A percentile compares a stretch with the other conserved stretches of the same genome.
Conservation (phyloP, 2,113 vertebrate genomes). For the Engystomops pustulosus region DNA sequence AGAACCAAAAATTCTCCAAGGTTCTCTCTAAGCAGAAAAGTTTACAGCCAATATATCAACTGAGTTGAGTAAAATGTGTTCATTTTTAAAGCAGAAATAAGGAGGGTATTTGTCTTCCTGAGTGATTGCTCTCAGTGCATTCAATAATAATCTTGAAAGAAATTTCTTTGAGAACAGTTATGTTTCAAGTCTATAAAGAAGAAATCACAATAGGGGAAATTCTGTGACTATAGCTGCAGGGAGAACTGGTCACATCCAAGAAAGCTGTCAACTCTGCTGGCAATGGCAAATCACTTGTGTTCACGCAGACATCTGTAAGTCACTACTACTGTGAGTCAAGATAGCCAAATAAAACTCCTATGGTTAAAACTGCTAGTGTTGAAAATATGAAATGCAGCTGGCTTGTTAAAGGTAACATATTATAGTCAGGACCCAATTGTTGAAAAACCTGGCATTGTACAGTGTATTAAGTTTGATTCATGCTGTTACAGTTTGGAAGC, state of each 20-base stretch:
- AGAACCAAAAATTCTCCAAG: neutral
- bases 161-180: conserved; percentile 42
- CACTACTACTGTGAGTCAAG: conserved; percentile 52
- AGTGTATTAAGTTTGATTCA: conserved; percentile 30
- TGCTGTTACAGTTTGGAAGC: conserved; percentile 38
- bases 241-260: conserved; percentile 53
- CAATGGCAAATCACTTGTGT: conserved; percentile 54
- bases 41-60: conserved; percentile 22
- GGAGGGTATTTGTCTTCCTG: conserved; percentile 21
- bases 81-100: conserved; percentile 26
- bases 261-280: conserved; percentile 53
- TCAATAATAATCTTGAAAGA: conserved; percentile 34
- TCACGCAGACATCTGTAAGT: conserved; percentile 51
- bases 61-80: conserved; percentile 12
- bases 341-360: conserved; percentile 56
- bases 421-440: conserved; percentile 15
- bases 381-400: conserved; percentile 46
- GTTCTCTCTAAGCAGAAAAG: conserved; percentile 10
- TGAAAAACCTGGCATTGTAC: conserved; percentile 14
- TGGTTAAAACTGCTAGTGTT: conserved; percentile 53
- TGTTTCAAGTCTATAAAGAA: conserved; percentile 46
- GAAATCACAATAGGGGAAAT: conserved; percentile 34
- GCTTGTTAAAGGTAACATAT: conserved; percentile 38
- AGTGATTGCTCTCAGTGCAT: conserved; percentile 39
- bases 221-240: conserved; percentile 53